Conservation (phyloP, 2,888 invertebrate genomes). For the Sphinx pinastri region DNA sequence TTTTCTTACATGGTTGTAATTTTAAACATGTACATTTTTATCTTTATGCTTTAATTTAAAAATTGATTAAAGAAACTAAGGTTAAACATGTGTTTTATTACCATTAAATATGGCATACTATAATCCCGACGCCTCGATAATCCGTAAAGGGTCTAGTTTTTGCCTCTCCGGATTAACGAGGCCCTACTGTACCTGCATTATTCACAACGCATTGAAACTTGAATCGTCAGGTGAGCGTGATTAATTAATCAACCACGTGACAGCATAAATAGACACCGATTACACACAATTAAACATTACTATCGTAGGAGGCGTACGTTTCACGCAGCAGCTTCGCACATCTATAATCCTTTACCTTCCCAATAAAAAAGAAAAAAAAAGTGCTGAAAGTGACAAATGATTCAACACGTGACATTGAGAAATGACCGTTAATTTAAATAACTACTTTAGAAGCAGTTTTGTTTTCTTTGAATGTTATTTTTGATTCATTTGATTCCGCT, state of each 20-base stretch:
- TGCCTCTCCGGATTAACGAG: no score
- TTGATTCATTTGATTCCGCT: neutral
- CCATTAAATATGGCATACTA: no score
- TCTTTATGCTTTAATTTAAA: no score
- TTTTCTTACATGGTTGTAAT: no score
- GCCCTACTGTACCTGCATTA: no score
- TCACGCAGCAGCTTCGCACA: slow-evolving; percentile 1
- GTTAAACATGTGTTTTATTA: no score
- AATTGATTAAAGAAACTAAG: no score
- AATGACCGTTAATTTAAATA: neutral
- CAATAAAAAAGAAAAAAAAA: neutral
- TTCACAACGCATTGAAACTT: neutral
- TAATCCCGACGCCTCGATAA: no score
- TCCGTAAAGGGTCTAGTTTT: no score
- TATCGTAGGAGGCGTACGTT: neutral
- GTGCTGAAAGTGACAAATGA: neutral
- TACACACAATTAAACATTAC: slow-evolving; percentile 1
- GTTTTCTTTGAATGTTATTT: neutral
- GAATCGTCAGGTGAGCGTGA: neutral
- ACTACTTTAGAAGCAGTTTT: neutral
- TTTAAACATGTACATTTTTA: no score
- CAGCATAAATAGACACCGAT: slow-evolving; percentile 7
- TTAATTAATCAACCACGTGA: neutral
- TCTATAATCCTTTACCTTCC: neutral
- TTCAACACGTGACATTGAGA: neutral